Percentiles rank a stretch among this genome's conserved stretches.
phyloP scores from a whole-genome alignment of 2,888 invertebrate species.

The Megastigmus dorsalis region DNA sequence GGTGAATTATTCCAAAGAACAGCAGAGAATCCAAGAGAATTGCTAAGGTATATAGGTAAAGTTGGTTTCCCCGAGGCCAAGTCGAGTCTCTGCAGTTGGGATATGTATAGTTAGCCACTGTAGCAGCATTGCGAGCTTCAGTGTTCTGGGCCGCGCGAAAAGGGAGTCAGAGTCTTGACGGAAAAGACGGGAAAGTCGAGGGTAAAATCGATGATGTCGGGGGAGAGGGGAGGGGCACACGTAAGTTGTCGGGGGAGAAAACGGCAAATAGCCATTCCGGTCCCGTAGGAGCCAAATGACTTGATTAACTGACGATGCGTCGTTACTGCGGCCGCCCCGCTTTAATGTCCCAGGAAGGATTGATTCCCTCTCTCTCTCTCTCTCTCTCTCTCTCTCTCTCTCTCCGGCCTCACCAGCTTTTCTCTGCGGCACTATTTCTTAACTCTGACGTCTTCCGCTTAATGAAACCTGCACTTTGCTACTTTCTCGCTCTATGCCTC shows the following conservation, averaged over 20 bases:
- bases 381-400: neutral
- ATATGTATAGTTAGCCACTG: too few relatives aligned
- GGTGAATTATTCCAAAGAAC: too few relatives aligned
- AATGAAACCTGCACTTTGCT: conserved; percentile 17
- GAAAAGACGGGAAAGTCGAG: conserved; percentile 8
- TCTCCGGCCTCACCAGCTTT: neutral
- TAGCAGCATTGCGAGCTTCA: too few relatives aligned
- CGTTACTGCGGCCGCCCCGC: conserved; percentile 28
- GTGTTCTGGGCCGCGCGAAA: neutral
- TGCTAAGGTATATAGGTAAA: too few relatives aligned
- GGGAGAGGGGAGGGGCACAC: neutral
- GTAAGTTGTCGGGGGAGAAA: neutral
- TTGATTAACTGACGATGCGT: conserved; percentile 72
- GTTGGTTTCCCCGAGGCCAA: too few relatives aligned
- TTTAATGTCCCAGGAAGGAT: conserved; percentile 44
- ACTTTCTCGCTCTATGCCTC: neutral
- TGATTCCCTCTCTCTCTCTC: conserved; percentile 19
- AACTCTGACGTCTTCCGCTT: neutral
- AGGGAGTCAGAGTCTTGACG: neutral
- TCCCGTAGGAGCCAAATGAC: conserved; percentile 69
- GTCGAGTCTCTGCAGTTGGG: too few relatives aligned
- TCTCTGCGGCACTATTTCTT: conserved; percentile 10
- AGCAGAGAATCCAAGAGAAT: too few relatives aligned
- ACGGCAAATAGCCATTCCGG: conserved; percentile 48
- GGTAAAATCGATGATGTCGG: conserved; percentile 33